Evolutionary conservation across 1,140 invertebrate genomes (phyloP), one percentile per base, ranked within the genome.

Genomic region (Orius insidiosus): DNA sequence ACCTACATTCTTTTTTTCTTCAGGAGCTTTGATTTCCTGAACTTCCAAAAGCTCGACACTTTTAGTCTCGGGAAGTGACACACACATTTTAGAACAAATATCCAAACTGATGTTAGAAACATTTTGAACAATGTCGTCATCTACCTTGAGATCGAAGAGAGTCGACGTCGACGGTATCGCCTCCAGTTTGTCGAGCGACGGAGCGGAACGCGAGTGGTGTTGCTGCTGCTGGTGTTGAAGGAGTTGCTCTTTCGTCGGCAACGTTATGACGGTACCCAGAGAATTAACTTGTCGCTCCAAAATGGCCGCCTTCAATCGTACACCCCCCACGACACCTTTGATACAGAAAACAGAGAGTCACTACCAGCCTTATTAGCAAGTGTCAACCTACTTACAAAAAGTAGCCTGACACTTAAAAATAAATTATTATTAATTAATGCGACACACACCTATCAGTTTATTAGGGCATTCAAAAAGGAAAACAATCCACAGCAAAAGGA

Each of bases 261-360:
- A 37, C 3, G 49, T 53, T 10, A 50, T 46, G 10, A 53, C 49
- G 8, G 52, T 47, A 14, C 52, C 52, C 8, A 53, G 52, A 16
- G 49, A 49, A 18, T 53, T 53, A 19, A 53, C 52, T 33, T 49
- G 52, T n/a, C 52, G 46, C 38, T 53, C 52, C n/a, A 53, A 43
- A 5, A 50, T 36, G 13, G 52, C 42, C 34, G 45, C 45, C 36
- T 46, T 41, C 48, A 46, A 31, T 15, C 24, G 16, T 18, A 13
- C 45, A 35, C 45, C 45, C 45, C 35, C 45, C 45, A 46, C 14
- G 7, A 35, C 36, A 38, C 45, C 45, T 38, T 37, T 35, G 16
- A 34, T 37, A 15, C 36, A 36, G 35, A 46, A 46, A 35, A 46
- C 45, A 46, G 34, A 46, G 35, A 37, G 41, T 43, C 41, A 43